Evolutionary conservation across 2,888 invertebrate species (phyloP).

Genomic region (Brachylomia viminalis): DNA sequence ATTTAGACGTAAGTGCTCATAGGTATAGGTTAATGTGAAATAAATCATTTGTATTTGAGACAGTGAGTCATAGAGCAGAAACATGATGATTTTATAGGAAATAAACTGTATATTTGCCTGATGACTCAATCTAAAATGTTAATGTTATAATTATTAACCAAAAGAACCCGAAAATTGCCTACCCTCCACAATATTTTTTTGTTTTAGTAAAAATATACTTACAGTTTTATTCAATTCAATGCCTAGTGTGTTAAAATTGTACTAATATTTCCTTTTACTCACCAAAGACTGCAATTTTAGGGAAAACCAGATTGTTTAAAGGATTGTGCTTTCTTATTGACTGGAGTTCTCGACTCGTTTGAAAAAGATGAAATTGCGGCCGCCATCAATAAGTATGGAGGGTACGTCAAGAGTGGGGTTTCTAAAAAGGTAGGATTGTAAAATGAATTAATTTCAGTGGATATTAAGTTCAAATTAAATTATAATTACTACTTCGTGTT

Average conservation of each 20-base stretch:
- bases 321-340: constrained; percentile 93
- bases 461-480: not conserved
- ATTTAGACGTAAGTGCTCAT: too few relatives aligned
- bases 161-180: not conserved
- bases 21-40: too few relatives aligned
- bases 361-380: constrained; percentile 95
- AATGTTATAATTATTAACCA: not conserved
- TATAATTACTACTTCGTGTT: too few relatives aligned
- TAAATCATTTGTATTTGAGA: too few relatives aligned
- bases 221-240: too few relatives aligned
- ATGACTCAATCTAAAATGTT: not conserved
- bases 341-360: constrained; percentile 96
- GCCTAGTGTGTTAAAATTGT: not conserved
- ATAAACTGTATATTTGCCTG: not conserved
- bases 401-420: constrained; percentile 93
- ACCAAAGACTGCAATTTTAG: constrained; percentile 76
- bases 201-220: too few relatives aligned
- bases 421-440: constrained; percentile 92
- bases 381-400: constrained; percentile 95
- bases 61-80: not conserved
- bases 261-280: not conserved
- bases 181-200: not conserved
- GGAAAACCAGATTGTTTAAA: constrained; percentile 93
- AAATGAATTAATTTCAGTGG: not conserved
- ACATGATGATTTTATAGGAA: not conserved